These are phyloP conservation scores for Melanostoma scalare DNA, from an alignment of 2,888 invertebrate genomes.

Conservation along the genomic window DNA sequence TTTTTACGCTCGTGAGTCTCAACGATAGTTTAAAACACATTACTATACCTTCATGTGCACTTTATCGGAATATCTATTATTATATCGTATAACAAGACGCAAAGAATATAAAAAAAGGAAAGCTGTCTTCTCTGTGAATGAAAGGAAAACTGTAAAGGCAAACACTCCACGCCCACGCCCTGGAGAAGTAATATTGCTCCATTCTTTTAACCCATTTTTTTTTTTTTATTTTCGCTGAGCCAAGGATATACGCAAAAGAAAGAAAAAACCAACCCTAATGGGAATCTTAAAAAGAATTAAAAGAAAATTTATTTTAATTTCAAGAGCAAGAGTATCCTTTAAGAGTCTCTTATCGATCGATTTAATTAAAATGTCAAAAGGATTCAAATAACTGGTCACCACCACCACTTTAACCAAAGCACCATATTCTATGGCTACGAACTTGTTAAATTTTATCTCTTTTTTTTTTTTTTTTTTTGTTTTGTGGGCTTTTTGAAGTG, in stretches of 20 bases:
- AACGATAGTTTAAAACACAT: no score
- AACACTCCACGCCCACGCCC: constrained; percentile 1
- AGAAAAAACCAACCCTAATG: constrained; percentile 15
- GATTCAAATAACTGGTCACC: constrained; percentile 37
- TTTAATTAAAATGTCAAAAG: constrained; percentile 52
- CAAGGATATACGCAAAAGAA: background rate
- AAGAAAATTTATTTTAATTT: constrained; percentile 38
- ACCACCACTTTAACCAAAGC: background rate
- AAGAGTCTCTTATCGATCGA: constrained; percentile 30
- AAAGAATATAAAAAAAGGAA: no score
- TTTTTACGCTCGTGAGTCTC: no score
- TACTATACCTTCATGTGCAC: no score
- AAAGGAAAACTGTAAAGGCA: background rate
- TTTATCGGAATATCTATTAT: no score
- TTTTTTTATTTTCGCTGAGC: background rate
- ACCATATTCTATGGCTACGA: background rate
- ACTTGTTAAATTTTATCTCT: background rate
- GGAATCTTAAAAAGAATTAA: constrained; percentile 7
- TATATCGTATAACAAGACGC: no score
- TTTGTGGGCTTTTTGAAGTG: background rate
- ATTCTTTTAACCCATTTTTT: background rate
- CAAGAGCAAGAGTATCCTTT: constrained; percentile 21
- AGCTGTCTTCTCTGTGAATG: background rate
- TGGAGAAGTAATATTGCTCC: constrained; percentile 5
- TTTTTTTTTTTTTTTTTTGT: background rate